Percentiles rank a stretch among this genome's conserved stretches.
phyloP scores from a whole-genome alignment of 2,888 invertebrate species.

The Pogonocherus hispidulus region DNA sequence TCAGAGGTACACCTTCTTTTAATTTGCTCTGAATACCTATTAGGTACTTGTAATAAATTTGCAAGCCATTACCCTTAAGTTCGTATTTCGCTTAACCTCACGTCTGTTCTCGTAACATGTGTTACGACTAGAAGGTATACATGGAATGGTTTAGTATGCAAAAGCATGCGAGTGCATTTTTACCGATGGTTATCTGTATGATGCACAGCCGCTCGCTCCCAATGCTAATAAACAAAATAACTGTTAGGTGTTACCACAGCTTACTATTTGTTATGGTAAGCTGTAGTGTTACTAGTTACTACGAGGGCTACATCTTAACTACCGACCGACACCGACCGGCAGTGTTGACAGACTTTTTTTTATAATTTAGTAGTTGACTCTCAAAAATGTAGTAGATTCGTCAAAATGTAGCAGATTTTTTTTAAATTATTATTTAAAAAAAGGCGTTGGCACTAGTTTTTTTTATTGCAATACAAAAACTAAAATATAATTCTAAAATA shows the following conservation, averaged over 20 bases:
- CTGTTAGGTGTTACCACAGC: constrained; percentile 30
- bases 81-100: constrained; percentile 9
- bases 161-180: constrained; percentile 32
- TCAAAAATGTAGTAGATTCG: too few species aligned
- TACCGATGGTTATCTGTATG: constrained; percentile 19
- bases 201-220: constrained; percentile 13
- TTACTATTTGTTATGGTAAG: too few species aligned
- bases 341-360: too few species aligned
- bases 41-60: background rate
- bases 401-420: too few species aligned
- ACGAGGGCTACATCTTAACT: constrained; percentile 21
- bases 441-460: too few species aligned
- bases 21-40: too few species aligned
- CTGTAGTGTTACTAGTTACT: too few species aligned
- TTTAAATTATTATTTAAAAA: too few species aligned
- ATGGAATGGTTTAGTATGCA: constrained; percentile 26
- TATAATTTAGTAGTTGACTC: too few species aligned
- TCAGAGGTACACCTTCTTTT: too few species aligned
- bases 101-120: constrained; percentile 15
- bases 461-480: too few species aligned
- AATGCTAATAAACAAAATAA: constrained; percentile 32
- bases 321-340: background rate
- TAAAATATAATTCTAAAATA: too few species aligned
- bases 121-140: constrained; percentile 12
- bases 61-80: background rate